These are phyloP conservation scores for Callimorpha dominula DNA, from an alignment of 2,888 invertebrate genomes.

Conservation along the genomic window DNA sequence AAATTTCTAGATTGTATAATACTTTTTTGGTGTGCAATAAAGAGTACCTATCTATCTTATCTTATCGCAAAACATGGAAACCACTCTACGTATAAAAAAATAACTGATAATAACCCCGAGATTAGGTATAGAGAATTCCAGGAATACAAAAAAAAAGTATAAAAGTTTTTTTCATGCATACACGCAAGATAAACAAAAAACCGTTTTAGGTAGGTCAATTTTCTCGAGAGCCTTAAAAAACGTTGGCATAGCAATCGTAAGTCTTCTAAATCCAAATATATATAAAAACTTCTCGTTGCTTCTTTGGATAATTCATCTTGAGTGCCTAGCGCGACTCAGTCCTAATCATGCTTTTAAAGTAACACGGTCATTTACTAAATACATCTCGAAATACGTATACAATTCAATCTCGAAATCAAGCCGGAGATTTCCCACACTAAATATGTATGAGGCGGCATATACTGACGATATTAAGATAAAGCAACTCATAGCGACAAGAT, in stretches of 20 bases:
- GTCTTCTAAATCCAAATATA: slow-evolving; percentile 22
- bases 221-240: not conserved
- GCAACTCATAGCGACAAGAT: slow-evolving; percentile 24
- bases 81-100: too few relatives aligned
- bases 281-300: slow-evolving; percentile 11
- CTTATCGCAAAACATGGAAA: too few relatives aligned
- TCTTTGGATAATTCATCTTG: slow-evolving; percentile 21
- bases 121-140: too few relatives aligned
- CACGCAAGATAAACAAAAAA: too few relatives aligned
- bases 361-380: slow-evolving; percentile 24
- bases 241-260: slow-evolving; percentile 5
- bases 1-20: too few relatives aligned
- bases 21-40: too few relatives aligned
- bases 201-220: too few relatives aligned
- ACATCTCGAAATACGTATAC: slow-evolving; percentile 8
- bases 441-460: slow-evolving; percentile 30
- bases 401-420: slow-evolving; percentile 31
- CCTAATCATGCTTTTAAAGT: slow-evolving; percentile 26
- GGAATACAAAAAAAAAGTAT: too few relatives aligned
- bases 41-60: too few relatives aligned
- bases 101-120: too few relatives aligned
- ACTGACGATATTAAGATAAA: slow-evolving; percentile 27
- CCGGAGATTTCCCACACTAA: slow-evolving; percentile 20
- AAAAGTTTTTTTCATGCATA: too few relatives aligned
- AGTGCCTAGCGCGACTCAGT: slow-evolving; percentile 27